Base-by-base conservation (phyloP, 92 coral and sea anemone species). In the Phymanthus crucifer region DNA sequence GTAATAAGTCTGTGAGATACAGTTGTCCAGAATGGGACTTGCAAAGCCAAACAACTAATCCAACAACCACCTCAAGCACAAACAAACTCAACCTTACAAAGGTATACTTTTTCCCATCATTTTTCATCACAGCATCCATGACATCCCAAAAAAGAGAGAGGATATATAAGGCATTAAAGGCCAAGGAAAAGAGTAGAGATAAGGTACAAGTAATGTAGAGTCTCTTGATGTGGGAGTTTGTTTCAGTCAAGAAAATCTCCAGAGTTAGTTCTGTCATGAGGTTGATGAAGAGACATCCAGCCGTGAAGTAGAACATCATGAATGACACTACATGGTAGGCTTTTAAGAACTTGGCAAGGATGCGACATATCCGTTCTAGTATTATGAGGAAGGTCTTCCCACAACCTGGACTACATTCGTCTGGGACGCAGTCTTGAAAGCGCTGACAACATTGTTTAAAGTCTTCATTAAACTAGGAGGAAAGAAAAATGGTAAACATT, bases 101-200 rank as follows among this genome's bases (percentile, higher is more conserved):
- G 23, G 21, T n/a, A 10, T 57, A 57, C 66, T 57, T n/a, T 8
- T 2, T 1, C 10, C 66, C 66, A 57, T 21, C 23, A n/a, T n/a
- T 57, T 57, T 19, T 7, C 23, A 7, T 57, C 32, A 24, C 66
- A 21, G 29, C 66, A 21, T 57, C 32, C 4, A 57, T 32, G 23
- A 57, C 66, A 57, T 57, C 66, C 66, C 66, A 57, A n/a, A 18
- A 57, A 57, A 57, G 66, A 3, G 66, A 57, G 9, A 57, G 23
- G 29, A 57, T 21, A 23, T 57, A 57, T 6, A 57, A n/a, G 23
- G 29, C 21, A 32, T 57, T 57, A 13, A 57, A 57, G 23, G 66
- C 66, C 1, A 57, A 57, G 29, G 29, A 57, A 3, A 57, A 10
- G 4, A 57, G 66, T 17, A 57, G 66, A 9, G 1, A 21, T 1